Percentiles rank a stretch among this genome's conserved stretches.
These are phyloP conservation scores for Caenorhabditis panamensis DNA, from an alignment of 2,888 invertebrate species.

Conservation along the genomic window DNA sequence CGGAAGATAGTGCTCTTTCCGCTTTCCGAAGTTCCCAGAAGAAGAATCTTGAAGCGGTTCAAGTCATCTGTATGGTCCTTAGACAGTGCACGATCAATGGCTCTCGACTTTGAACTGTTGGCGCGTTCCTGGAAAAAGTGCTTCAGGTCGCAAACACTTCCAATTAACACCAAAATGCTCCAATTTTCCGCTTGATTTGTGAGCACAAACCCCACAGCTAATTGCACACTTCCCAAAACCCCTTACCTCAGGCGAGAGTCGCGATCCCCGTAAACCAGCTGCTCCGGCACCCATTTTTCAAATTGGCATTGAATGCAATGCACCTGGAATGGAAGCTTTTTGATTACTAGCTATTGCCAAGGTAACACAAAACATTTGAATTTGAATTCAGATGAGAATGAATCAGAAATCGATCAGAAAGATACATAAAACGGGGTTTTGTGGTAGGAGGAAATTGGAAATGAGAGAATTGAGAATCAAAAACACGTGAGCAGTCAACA, in stretches of 20 bases:
- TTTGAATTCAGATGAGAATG: background rate
- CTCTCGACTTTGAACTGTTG: conserved; percentile 65
- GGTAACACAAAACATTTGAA: background rate
- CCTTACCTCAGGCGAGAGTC: conserved; percentile 49
- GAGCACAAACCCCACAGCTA: no score
- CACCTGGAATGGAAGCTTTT: conserved; percentile 5
- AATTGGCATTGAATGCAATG: conserved; percentile 28
- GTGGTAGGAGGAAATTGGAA: no score
- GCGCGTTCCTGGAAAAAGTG: conserved; percentile 54
- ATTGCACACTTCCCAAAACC: background rate
- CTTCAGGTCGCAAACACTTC: no score
- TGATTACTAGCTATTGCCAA: background rate
- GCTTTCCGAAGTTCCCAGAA: conserved; percentile 69
- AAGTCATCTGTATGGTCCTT: conserved; percentile 66
- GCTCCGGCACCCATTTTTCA: conserved; percentile 62
- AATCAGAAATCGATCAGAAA: conserved; percentile 21
- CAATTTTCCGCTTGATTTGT: no score
- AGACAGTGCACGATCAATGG: conserved; percentile 68
- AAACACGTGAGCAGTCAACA: background rate
- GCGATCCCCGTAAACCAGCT: conserved; percentile 62
- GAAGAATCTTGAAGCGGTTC: conserved; percentile 70
- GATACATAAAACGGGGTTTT: background rate
- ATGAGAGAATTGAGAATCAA: no score
- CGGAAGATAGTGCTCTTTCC: conserved; percentile 75
- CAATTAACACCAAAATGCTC: no score